Base-by-base conservation (phyloP, 2,113 vertebrate species). In the Fukomys damarensis region DNA sequence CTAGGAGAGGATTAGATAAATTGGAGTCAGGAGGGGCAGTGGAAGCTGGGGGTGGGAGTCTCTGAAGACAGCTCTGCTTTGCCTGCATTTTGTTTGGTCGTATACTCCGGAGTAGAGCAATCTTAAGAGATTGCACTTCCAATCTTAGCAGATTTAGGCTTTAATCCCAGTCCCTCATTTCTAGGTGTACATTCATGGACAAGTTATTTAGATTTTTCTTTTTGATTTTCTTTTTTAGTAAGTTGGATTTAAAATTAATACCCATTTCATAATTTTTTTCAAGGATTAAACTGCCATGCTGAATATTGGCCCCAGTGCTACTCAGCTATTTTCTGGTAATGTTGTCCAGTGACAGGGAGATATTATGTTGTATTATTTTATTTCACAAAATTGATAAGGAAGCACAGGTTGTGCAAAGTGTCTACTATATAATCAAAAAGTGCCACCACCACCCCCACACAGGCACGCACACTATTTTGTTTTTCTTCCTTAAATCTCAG, bases 401-500 rank as follows among this genome's bases (percentile, higher is more conserved):
- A 81, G 13, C 19, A 76, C 26, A 81, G 17, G 10, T 4, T 86
- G 38, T 6, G n/a, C 56, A 59, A 66, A 68, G 54, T 24, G 1
- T 26, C 82, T 84, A 65, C 85, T 90, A 43, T 22, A 79, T 54
- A 72, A 28, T 26, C 7, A 68, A 58, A 61, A 65, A 41, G 3
- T 46, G 17, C 38, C 20, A 4, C 1, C 16, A 10, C 2, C 41
- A n/a, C n/a, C n/a, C n/a, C n/a, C n/a, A n/a, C n/a, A n/a, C n/a
- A n/a, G n/a, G n/a, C 32, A 35, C 1, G 28, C 19, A 2, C 5
- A 19, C 61, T 49, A n/a, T 63, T 68, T 85, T 81, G 41, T 4
- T 70, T 82, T 81, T 93, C 24, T 92, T 83, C 56, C 49, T 91
- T 65, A 61, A 92, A 82, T 77, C 13, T 16, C 41, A 54, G 41